phyloP scores from a whole-genome alignment of 2,888 invertebrate species.

The Galerucella calmariensis region DNA sequence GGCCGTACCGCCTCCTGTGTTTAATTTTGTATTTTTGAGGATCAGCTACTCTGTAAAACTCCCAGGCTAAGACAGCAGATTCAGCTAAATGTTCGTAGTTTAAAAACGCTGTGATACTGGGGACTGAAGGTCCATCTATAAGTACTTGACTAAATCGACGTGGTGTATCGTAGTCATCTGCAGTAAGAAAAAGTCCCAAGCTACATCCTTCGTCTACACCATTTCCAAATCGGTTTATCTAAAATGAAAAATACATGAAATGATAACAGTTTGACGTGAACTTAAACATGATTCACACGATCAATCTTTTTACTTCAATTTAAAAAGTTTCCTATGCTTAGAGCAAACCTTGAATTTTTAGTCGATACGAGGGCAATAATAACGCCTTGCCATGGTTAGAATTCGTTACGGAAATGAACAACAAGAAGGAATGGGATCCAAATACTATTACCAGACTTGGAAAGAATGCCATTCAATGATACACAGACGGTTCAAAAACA shows the following conservation, averaged over 20 bases:
- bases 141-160: slow-evolving; percentile 40
- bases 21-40: slow-evolving; percentile 44
- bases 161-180: slow-evolving; percentile 54
- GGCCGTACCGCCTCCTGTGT: slow-evolving; percentile 63
- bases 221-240: slow-evolving; percentile 64
- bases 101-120: slow-evolving; percentile 17
- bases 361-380: too few relatives aligned
- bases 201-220: slow-evolving; percentile 66
- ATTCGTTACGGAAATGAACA: too few relatives aligned
- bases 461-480: too few relatives aligned
- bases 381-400: too few relatives aligned
- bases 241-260: slow-evolving; percentile 15
- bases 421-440: too few relatives aligned
- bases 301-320: too few relatives aligned
- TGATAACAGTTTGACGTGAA: too few relatives aligned
- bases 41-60: slow-evolving; percentile 50
- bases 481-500: too few relatives aligned
- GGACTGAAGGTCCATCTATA: slow-evolving; percentile 15
- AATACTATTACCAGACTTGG: too few relatives aligned
- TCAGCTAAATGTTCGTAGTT: slow-evolving; percentile 55
- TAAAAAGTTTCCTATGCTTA: too few relatives aligned
- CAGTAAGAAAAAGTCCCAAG: slow-evolving; percentile 63
- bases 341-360: too few relatives aligned
- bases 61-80: slow-evolving; percentile 58
- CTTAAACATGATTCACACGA: too few relatives aligned